Base-by-base conservation (phyloP, 2,888 invertebrate species). In the Agrochola litura region DNA sequence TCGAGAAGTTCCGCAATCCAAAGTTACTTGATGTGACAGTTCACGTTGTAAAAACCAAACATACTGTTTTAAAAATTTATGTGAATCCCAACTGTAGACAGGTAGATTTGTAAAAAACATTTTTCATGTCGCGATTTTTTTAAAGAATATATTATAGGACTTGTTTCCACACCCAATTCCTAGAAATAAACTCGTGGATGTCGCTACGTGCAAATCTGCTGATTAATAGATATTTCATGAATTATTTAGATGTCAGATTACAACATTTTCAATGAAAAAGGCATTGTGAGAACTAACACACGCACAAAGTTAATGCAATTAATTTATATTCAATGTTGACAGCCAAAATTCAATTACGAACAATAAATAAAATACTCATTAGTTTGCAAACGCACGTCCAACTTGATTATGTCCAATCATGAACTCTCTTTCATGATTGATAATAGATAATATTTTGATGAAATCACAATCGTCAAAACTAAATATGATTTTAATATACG, bases 1-100 rank as follows among this genome's bases (percentile, higher is more conserved):
- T 73, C 77, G 66, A 69, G 30, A 37, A 75, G 80, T 85, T 88
- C 83, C 81, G 83, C 19, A 19, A 78, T 0, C 9, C 73, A 78
- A 87, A 83, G 89, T 66, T 69, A 49, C 16, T 25, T 6, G 14
- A 71, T 58, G 65, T 71, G 70, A 79, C 58, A 72, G 46, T 30
- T 30, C 61, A 70, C n/a, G 54, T 73, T 19, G 2, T 49, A 37
- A 75, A 37, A 37, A 75, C 46, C 10, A 10, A 14, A 6, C 19
- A 52, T 8, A 66, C 14, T n/a, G 30, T 37, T 64, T n/a, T 46
- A 67, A 64, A 65, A 69, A 76, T 16, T 10, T 25, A 58, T 58
- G 25, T 43, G n/a, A 52, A 49, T 49, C 30, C 22, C 16, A 30
- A 22, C 16, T 16, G 5, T 14, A 16, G 12, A 70, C 58, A 49